Percentiles rank a stretch among this genome's conserved stretches.
Evolutionary conservation across 2,888 invertebrate species (phyloP).

Genomic region (Acleris emargana): DNA sequence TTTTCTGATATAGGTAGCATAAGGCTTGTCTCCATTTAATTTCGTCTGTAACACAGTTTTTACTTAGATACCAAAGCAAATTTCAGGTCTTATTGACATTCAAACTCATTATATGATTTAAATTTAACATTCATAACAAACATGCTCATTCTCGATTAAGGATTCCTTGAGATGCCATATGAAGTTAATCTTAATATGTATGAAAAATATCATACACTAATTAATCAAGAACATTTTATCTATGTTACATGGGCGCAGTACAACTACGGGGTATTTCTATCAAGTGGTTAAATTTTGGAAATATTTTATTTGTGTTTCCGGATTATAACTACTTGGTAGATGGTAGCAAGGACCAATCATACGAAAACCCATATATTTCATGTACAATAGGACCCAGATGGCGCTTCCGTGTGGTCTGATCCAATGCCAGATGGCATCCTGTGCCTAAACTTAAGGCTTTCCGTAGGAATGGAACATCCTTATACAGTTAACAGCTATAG

Average conservation of each 20-base stretch:
- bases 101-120: not conserved
- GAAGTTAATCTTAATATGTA: conserved; percentile 67
- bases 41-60: conserved; percentile 2
- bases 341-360: not conserved
- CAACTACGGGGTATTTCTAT: conserved; percentile 43
- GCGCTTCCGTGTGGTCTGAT: not conserved
- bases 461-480: not conserved
- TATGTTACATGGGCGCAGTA: conserved; percentile 33
- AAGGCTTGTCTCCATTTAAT: not conserved
- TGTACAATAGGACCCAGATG: too few species aligned
- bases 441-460: not conserved
- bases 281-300: conserved; percentile 2
- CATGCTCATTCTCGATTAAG: conserved; percentile 1
- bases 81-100: conserved; percentile 7
- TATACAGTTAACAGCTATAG: not conserved
- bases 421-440: not conserved
- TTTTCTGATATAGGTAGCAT: too few species aligned
- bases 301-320: not conserved
- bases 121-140: conserved; percentile 11
- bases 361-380: not conserved
- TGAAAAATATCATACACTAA: conserved; percentile 65
- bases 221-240: conserved; percentile 42
- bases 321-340: conserved; percentile 9
- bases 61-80: conserved; percentile 10
- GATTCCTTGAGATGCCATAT: conserved; percentile 59